Evolutionary conservation across 1,140 invertebrate species (phyloP), one percentile per base, ranked within the genome.

Genomic region (Drosophila teissieri): DNA sequence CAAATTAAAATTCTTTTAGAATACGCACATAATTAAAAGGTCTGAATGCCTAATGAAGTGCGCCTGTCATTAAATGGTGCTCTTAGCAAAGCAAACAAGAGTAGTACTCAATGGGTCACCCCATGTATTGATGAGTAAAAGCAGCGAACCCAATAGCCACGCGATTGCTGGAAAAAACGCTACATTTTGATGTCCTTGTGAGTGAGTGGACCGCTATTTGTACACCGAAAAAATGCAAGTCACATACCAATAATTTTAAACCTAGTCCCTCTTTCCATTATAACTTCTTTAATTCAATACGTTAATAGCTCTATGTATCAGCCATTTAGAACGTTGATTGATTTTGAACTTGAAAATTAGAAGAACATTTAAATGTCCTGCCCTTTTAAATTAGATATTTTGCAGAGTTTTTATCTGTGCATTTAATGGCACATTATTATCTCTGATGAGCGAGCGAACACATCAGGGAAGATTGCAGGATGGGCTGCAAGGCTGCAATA

Each of bases 371-470:
- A 31, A 8, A 31, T 31, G 2, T 8, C 7, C 7, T 31, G 27
- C 7, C 8, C 8, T 31, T 8, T 31, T 8, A 2, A 31, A 31
- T 8, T 31, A 31, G 31, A 31, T 31, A 8, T 31, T 31, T 10
- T 3, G 31, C 31, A 8, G 31, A 31, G 31, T 31, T 51, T 49
- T n/a, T n/a, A 48, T 48, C 46, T 11, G 24, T 49, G 46, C 5
- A 79, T 55, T 79, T 86, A 88, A 88, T 88, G 88, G 83, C 76
- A 80, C 80, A 75, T 88, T 84, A 88, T 88, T 89, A 89, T 88
- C 80, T 67, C 84, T 88, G 83, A 88, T 88, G 83, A 88, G 80
- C 74, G 84, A 53, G 84, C 72, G 75, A 44, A 88, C 83, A 83
- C 82, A 68, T 68, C 36, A 44, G 44, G 62, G 64, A 51, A 17